These are phyloP conservation scores for Brachionus plicatilis DNA, from an alignment of 1,140 invertebrate species.

Conservation along the genomic window DNA sequence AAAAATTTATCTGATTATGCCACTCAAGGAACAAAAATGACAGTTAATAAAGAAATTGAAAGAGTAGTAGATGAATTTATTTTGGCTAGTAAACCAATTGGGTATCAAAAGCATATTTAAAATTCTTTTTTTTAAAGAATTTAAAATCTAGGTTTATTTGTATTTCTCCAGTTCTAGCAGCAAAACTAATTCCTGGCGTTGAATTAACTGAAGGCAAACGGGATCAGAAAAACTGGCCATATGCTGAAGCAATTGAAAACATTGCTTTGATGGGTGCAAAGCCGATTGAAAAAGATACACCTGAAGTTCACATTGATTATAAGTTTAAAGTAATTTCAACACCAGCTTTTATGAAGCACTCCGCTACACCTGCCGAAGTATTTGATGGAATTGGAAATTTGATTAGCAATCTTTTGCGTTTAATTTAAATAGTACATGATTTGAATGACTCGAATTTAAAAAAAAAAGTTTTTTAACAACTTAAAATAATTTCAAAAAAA, in stretches of 20 bases:
- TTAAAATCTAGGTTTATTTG: slow-evolving; percentile 55
- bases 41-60: slow-evolving; percentile 58
- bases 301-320: slow-evolving; percentile 58
- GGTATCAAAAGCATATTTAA: slow-evolving; percentile 43
- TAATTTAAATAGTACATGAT: background rate
- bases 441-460: no score
- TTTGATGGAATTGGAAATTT: slow-evolving; percentile 61
- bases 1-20: slow-evolving; percentile 64
- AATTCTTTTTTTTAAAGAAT: background rate
- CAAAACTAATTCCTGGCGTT: slow-evolving; percentile 58
- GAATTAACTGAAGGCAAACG: slow-evolving; percentile 60
- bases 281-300: slow-evolving; percentile 54
- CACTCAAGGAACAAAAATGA: slow-evolving; percentile 59
- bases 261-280: slow-evolving; percentile 58
- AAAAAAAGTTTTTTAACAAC: no score
- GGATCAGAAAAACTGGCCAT: slow-evolving; percentile 59
- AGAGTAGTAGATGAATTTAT: slow-evolving; percentile 60
- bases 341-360: slow-evolving; percentile 62
- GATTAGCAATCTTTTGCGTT: slow-evolving; percentile 47
- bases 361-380: slow-evolving; percentile 56
- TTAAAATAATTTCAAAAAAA: no score
- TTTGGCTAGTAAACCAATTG: slow-evolving; percentile 60
- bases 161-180: slow-evolving; percentile 61
- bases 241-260: slow-evolving; percentile 59
- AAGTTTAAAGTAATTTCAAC: slow-evolving; percentile 61